Base-by-base conservation (phyloP, 2,888 invertebrate species). In the Philaethria dido region DNA sequence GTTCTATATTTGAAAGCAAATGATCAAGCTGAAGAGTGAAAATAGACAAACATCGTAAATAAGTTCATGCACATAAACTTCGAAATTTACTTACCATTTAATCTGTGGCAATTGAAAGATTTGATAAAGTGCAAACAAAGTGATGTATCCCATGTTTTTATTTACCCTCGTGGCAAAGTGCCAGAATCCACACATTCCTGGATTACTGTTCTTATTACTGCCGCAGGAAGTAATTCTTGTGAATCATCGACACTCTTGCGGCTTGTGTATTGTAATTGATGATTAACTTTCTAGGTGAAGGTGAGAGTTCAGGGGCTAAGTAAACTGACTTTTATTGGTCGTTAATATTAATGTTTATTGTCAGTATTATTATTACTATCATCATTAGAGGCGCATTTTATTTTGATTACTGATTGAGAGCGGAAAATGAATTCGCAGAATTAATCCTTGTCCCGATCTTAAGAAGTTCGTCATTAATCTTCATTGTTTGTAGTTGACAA, bases 111-210 rank as follows among this genome's bases (percentile, higher is more conserved):
- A 74, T 81, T 79, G 78, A 80, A 78, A 79, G 76, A 76, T 78
- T 75, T 81, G 83, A 85, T 82, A 82, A 81, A 81, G 78, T 83
- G 80, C 74, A 79, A 80, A 80, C 74, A 77, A 80, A 82, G 81
- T 80, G 78, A 76, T 80, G 80, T 81, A 84, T 83, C 78, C 79
- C 78, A 75, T 77, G 72, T 68, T 63, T 63, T 67, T 64, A 45
- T 72, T 72, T 69, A 72, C 73, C 71, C 65, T 74, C 64, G 72
- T 89, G 89, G 89, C 84, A 62, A 65, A 62, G 60, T 74, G 89
- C 89, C 90, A 89, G 82, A 77, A 74, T 75, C 72, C 73, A 73
- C 74, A 77, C 81, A 86, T 86, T 84, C 82, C 79, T 79, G 76
- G 72, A 75, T 77, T 76, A 78, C 72, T 80, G 82, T 79, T 80